These are phyloP conservation scores for Apodemus speciosus DNA, from an alignment of 2,113 vertebrate species.

Conservation along the genomic window DNA sequence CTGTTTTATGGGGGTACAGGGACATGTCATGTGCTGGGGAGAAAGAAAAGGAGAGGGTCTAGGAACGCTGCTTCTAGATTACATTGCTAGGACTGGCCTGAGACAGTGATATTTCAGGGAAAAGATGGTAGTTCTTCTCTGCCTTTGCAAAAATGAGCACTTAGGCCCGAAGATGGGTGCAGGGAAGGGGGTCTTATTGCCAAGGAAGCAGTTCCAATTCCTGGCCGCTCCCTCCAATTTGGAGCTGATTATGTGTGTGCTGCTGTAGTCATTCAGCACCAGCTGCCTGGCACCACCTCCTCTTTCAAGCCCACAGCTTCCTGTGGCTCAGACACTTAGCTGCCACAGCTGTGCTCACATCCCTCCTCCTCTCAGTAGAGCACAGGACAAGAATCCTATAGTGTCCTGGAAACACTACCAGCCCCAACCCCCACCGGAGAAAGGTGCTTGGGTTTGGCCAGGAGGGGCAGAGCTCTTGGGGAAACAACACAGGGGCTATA, in stretches of 20 bases:
- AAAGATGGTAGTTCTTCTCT: not conserved
- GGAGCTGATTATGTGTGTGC: not conserved
- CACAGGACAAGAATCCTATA: not conserved
- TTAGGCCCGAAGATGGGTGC: too few relatives aligned
- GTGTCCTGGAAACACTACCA: not conserved
- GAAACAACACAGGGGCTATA: not conserved
- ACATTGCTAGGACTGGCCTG: not conserved
- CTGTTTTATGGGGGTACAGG: rapidly evolving
- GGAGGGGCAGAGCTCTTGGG: not conserved
- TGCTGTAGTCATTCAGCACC: constrained; percentile 34
- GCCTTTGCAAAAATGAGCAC: not conserved
- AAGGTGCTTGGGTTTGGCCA: not conserved
- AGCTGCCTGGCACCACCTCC: constrained; percentile 60
- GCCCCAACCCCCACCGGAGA: not conserved
- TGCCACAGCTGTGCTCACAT: constrained; percentile 64
- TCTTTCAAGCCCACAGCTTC: constrained; percentile 50
- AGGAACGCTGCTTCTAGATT: rapidly evolving
- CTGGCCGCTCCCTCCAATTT: not conserved
- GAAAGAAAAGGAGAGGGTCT: not conserved
- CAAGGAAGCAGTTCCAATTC: constrained; percentile 3
- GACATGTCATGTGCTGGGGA: not conserved
- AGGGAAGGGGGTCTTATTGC: not conserved
- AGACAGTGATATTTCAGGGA: not conserved
- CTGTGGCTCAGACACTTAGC: constrained; percentile 51
- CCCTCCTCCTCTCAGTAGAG: not conserved